phyloP scores from a whole-genome alignment of 2,888 invertebrate genomes.

The Phlogophora meticulosa region DNA sequence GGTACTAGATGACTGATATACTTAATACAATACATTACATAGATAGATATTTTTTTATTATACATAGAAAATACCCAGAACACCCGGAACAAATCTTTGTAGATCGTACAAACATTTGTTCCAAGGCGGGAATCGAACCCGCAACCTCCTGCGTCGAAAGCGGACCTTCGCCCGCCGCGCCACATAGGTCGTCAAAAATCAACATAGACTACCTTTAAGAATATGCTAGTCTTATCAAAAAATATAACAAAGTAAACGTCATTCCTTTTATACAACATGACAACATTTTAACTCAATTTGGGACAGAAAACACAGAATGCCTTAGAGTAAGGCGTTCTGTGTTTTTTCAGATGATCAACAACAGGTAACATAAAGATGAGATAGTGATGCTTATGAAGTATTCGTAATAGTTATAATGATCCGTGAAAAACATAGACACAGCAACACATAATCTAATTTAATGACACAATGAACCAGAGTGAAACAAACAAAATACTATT shows the following conservation, averaged over 20 bases:
- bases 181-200: no score
- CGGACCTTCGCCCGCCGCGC: no score
- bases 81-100: no score
- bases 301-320: no score
- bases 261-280: not conserved
- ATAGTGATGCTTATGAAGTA: conserved; percentile 34
- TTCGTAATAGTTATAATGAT: conserved; percentile 31
- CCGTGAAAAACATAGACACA: conserved; percentile 29
- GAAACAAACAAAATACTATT: not conserved
- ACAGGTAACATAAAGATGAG: conserved; percentile 35
- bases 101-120: no score
- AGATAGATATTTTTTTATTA: no score
- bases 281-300: not conserved
- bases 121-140: no score
- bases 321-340: conserved; percentile 51
- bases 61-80: no score
- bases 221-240: not conserved
- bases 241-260: no score
- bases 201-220: not conserved
- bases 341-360: conserved; percentile 5
- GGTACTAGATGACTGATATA: no score
- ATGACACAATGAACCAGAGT: conserved; percentile 1
- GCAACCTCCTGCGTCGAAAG: no score
- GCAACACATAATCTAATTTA: conserved; percentile 17
- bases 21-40: no score